phyloP scores from a whole-genome alignment of 1,140 invertebrate genomes.

The Drosophila carrolli region DNA sequence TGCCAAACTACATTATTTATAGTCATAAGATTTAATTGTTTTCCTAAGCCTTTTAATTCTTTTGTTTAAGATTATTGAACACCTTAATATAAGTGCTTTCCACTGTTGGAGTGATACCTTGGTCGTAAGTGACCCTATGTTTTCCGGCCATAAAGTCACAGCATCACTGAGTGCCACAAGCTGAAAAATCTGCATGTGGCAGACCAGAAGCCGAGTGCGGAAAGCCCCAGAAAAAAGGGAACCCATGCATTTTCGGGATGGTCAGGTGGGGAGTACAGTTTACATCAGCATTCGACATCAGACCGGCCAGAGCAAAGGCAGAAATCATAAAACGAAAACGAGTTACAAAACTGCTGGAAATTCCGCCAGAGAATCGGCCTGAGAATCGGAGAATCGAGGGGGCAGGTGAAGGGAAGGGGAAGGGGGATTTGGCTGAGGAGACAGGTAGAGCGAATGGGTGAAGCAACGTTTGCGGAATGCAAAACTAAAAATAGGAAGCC shows the following conservation, averaged over 20 bases:
- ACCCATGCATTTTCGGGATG: constrained; percentile 21
- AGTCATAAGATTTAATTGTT: no score
- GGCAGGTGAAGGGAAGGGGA: neutral
- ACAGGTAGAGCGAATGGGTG: constrained; percentile 45
- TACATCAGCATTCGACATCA: constrained; percentile 50
- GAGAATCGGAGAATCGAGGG: constrained; percentile 16
- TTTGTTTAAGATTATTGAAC: no score
- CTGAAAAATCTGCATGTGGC: constrained; percentile 55
- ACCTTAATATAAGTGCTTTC: neutral
- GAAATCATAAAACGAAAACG: constrained; percentile 81
- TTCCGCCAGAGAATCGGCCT: constrained; percentile 47
- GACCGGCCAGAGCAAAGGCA: constrained; percentile 43
- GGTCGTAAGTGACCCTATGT: neutral
- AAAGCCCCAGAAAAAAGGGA: constrained; percentile 21
- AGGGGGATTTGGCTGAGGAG: neutral
- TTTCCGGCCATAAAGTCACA: constrained; percentile 2
- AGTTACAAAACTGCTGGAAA: constrained; percentile 78
- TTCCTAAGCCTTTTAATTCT: no score
- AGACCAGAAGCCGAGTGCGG: constrained; percentile 26
- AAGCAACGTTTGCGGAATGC: constrained; percentile 57
- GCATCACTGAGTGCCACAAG: constrained; percentile 32
- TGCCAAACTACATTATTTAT: no score
- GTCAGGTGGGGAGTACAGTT: constrained; percentile 49
- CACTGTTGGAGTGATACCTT: neutral
- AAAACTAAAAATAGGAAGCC: constrained; percentile 62